Percentiles rank a stretch among this genome's conserved stretches.
These are phyloP conservation scores for Gymnothorax reevesii DNA, from an alignment of 2,797 vertebrate genomes.

Conservation along the genomic window DNA sequence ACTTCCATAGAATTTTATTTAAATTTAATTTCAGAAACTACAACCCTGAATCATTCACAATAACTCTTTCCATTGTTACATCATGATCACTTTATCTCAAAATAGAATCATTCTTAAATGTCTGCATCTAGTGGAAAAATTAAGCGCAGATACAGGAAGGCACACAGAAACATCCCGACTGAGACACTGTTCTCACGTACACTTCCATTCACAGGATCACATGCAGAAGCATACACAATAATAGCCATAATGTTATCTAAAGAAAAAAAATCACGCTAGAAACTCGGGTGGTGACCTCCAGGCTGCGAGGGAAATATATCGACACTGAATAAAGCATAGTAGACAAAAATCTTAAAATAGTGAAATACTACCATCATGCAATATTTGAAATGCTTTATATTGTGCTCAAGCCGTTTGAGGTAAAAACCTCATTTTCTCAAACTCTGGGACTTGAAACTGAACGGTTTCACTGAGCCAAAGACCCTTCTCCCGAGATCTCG, in stretches of 20 bases:
- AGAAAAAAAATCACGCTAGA: neutral
- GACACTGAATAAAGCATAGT: neutral
- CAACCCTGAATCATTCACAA: conserved; percentile 74
- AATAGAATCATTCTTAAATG: conserved; percentile 58
- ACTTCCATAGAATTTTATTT: conserved; percentile 50
- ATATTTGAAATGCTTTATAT: conserved; percentile 12
- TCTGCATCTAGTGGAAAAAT: conserved; percentile 70
- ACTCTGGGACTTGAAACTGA: conserved; percentile 74
- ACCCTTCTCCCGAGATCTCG: conserved; percentile 78
- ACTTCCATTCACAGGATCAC: conserved; percentile 64
- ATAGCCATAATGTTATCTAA: neutral
- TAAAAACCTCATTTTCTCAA: conserved; percentile 68
- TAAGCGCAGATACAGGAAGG: conserved; percentile 60
- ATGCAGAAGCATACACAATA: conserved; percentile 56
- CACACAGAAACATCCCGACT: conserved; percentile 63
- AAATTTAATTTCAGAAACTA: conserved; percentile 71
- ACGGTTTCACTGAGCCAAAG: conserved; percentile 78
- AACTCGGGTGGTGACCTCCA: neutral
- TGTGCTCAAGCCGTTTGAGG: conserved; percentile 38
- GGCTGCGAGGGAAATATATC: conserved; percentile 6
- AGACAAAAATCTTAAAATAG: neutral
- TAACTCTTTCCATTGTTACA: conserved; percentile 52
- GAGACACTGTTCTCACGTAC: conserved; percentile 55
- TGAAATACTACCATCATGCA: conserved; percentile 9
- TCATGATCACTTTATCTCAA: conserved; percentile 66